Conservation (phyloP, 2,888 invertebrate species). For the Ichneumoninae sp. region DNA sequence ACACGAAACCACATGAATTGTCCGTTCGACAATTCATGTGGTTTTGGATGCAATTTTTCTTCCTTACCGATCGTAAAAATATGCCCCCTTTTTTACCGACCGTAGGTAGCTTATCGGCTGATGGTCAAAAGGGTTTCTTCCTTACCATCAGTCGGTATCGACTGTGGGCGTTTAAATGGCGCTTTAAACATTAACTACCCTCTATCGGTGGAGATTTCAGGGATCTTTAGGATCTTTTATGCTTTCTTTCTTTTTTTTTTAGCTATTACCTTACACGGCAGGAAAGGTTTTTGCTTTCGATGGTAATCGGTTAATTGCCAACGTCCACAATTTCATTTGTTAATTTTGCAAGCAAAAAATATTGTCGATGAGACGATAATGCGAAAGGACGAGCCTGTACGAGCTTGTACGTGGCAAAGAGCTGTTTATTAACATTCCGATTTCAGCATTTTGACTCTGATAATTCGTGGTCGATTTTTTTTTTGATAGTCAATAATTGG, state of each 20-base stretch:
- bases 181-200: background rate
- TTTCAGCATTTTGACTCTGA: background rate
- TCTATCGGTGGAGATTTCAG: background rate
- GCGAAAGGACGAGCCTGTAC: background rate
- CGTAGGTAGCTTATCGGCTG: background rate
- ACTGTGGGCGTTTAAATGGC: background rate
- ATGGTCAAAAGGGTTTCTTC: background rate
- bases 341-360: too few relatives aligned
- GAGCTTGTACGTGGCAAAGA: background rate
- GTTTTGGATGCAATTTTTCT: background rate
- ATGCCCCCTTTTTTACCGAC: background rate
- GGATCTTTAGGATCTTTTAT: background rate
- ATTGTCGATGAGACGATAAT: background rate
- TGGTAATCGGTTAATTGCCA: background rate
- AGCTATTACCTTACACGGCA: background rate
- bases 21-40: too few relatives aligned
- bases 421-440: too few relatives aligned
- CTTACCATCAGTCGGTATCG: background rate
- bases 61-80: background rate
- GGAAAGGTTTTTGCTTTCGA: background rate
- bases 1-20: background rate
- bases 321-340: background rate
- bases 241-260: background rate
- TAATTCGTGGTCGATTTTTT: too few relatives aligned
- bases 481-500: too few relatives aligned